Evolutionary conservation across 1,140 invertebrate genomes (phyloP).

Genomic region (Zeugodacus cucurbitae): DNA sequence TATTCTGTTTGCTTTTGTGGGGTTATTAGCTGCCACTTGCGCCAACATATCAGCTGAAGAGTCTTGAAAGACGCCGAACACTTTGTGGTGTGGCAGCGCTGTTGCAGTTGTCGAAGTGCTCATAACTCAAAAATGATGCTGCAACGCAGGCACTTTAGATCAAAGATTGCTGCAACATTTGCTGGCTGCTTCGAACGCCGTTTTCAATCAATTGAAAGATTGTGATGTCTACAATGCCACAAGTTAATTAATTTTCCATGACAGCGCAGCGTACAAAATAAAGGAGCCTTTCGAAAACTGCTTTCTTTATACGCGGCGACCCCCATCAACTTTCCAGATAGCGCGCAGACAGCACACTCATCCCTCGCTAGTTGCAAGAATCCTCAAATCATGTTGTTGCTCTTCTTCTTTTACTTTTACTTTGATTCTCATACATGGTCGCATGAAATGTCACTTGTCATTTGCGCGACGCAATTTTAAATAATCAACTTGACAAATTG

Average conservation of each 20-base stretch:
- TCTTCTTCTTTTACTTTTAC: not conserved
- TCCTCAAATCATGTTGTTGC: not conserved
- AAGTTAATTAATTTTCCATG: constrained; percentile 29
- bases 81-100: not conserved
- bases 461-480: constrained; percentile 43
- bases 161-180: not conserved
- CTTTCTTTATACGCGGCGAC: not conserved
- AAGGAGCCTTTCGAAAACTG: not conserved
- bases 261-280: not conserved
- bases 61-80: not conserved
- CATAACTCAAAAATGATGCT: constrained; percentile 29
- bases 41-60: not conserved
- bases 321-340: not conserved
- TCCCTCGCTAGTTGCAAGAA: not conserved
- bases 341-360: not conserved
- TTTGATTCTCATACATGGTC: not conserved
- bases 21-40: not conserved
- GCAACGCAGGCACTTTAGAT: constrained; percentile 1
- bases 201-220: constrained; percentile 20
- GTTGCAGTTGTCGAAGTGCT: not conserved
- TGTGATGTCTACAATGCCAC: not conserved
- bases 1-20: not conserved
- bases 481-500: constrained; percentile 48
- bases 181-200: not conserved
- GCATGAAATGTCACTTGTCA: constrained; percentile 40